Evolutionary conservation across 2,888 invertebrate species (phyloP).

Genomic region (Amitus sp.): DNA sequence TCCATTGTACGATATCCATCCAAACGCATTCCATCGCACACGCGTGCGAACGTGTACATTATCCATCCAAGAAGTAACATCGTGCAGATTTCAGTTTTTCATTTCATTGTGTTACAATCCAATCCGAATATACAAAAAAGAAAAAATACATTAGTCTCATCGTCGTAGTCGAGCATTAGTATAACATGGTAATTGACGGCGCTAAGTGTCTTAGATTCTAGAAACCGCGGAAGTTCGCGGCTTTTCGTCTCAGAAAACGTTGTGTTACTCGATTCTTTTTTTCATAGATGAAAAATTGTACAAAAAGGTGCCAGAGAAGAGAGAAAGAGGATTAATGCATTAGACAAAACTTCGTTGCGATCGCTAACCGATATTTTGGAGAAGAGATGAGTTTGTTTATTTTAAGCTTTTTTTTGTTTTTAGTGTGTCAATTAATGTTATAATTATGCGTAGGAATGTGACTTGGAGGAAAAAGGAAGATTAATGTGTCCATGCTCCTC

Average conservation of each 20-base stretch:
- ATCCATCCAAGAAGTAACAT: conserved; percentile 66
- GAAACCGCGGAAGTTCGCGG: not conserved
- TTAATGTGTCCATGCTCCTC: conserved; percentile 34
- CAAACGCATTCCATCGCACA: conserved; percentile 55
- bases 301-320: not conserved
- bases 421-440: too few relatives aligned
- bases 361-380: not conserved
- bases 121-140: conserved; percentile 67
- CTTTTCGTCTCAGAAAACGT: conserved; percentile 4
- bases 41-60: conserved; percentile 60
- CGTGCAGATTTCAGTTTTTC: conserved; percentile 66
- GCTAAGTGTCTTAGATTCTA: conserved; percentile 1
- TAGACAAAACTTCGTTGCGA: not conserved
- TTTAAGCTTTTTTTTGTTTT: too few relatives aligned
- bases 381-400: too few relatives aligned
- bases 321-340: not conserved
- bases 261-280: not conserved
- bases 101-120: conserved; percentile 66
- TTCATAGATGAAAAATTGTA: not conserved
- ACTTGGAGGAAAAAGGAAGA: conserved; percentile 32
- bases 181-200: conserved; percentile 4
- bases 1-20: conserved; percentile 50
- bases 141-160: conserved; percentile 65
- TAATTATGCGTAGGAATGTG: conserved; percentile 28
- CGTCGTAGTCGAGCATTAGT: conserved; percentile 3